Percentiles rank a stretch among this genome's conserved stretches.
These are phyloP conservation scores for Oreocharis arfaki DNA, from an alignment of 2,113 vertebrate genomes.

Conservation along the genomic window DNA sequence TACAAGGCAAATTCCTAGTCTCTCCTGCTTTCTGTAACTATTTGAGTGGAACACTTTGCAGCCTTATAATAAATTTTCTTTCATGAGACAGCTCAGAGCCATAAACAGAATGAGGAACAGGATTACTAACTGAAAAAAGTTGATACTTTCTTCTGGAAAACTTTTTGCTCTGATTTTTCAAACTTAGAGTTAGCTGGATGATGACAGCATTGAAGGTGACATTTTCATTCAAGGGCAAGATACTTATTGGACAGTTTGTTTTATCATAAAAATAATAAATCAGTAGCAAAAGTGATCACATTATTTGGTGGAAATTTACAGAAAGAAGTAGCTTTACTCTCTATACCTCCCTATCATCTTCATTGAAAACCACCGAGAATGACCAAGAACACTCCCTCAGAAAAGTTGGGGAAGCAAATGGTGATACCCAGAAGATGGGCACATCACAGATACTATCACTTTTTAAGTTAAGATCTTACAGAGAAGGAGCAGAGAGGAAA, in stretches of 20 bases:
- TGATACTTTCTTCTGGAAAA: not conserved
- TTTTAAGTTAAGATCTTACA: not conserved
- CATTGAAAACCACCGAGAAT: not conserved
- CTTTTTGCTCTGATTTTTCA: not conserved
- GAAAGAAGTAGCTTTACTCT: not conserved
- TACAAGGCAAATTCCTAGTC: not conserved
- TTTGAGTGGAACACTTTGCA: not conserved
- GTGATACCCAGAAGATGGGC: not conserved
- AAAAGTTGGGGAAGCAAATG: not conserved
- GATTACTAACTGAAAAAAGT: not conserved
- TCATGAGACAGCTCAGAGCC: not conserved
- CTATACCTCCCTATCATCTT: not conserved
- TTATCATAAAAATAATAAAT: not conserved
- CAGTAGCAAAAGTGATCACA: fast-evolving
- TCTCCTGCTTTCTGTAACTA: not conserved
- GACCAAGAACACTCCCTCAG: not conserved
- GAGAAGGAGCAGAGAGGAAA: not conserved
- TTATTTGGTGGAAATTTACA: not conserved
- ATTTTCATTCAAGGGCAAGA: not conserved
- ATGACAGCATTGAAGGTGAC: not conserved
- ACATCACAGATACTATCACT: not conserved
- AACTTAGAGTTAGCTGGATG: not conserved
- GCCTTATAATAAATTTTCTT: not conserved
- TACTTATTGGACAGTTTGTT: not conserved
- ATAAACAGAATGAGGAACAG: not conserved